A percentile compares a stretch with the other conserved stretches of the same genome.
phyloP scores from a whole-genome alignment of 2,113 vertebrate species.

The Mustela lutreola region DNA sequence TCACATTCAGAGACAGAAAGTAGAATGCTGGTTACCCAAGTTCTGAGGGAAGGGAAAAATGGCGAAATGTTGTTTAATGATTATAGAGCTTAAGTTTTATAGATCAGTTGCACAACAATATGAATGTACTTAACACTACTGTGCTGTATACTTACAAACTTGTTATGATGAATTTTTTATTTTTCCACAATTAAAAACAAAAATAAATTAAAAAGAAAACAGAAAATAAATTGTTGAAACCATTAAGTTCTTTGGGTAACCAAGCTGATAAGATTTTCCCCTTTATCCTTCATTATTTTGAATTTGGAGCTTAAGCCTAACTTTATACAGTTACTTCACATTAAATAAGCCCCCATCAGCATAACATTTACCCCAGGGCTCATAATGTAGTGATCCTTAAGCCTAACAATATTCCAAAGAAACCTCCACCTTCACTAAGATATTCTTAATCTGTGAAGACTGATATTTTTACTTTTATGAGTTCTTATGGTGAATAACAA shows the following conservation, averaged over 20 bases:
- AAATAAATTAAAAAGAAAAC: neutral
- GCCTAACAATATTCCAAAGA: neutral
- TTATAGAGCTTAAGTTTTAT: neutral
- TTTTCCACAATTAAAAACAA: constrained; percentile 1
- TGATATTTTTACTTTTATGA: neutral
- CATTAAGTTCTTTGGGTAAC: neutral
- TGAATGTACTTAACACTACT: neutral
- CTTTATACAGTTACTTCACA: neutral
- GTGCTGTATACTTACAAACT: neutral
- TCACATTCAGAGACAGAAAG: neutral
- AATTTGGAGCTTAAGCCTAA: neutral
- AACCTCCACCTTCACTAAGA: neutral
- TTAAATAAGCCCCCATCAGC: neutral
- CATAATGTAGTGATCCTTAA: neutral
- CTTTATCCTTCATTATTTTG: constrained; percentile 1
- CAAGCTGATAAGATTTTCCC: neutral
- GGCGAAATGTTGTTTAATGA: neutral
- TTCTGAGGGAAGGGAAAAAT: neutral
- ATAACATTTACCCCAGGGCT: neutral
- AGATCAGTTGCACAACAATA: neutral
- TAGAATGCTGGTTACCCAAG: neutral
- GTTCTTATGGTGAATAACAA: neutral
- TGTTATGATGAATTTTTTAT: neutral
- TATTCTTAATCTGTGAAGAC: neutral
- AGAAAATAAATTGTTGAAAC: neutral